A percentile compares a stretch with the other conserved stretches of the same genome.
Evolutionary conservation across 2,888 invertebrate genomes (phyloP).

Genomic region (Cremastinae sp.): DNA sequence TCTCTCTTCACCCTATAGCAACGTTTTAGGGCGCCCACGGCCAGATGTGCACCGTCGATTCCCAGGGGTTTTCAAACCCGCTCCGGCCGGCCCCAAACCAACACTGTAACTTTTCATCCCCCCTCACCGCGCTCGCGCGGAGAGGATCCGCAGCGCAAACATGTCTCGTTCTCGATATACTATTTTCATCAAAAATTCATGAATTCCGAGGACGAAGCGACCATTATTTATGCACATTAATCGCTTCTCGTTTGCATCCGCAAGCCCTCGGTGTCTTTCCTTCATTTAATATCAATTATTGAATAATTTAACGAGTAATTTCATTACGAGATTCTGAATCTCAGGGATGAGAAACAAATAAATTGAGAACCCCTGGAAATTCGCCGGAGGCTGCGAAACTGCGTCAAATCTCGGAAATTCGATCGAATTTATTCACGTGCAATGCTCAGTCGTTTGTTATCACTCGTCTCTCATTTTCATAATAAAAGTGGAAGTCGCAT

Average conservation of each 20-base stretch:
- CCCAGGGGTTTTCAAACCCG: constrained; percentile 69
- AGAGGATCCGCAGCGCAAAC: too few relatives aligned
- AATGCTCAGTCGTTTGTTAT: too few relatives aligned
- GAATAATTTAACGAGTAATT: constrained; percentile 15
- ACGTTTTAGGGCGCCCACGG: constrained; percentile 71
- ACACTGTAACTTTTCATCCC: constrained; percentile 3
- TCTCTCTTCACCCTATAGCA: constrained; percentile 54
- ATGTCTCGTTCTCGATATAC: neutral
- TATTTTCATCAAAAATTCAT: constrained; percentile 52
- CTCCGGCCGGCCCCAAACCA: constrained; percentile 21
- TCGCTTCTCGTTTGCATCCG: constrained; percentile 37
- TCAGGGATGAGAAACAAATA: neutral
- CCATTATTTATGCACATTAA: constrained; percentile 42
- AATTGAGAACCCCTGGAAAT: constrained; percentile 1
- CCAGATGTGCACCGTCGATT: constrained; percentile 76
- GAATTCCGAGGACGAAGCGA: constrained; percentile 36
- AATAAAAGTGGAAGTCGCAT: neutral
- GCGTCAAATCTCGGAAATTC: too few relatives aligned
- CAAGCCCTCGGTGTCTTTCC: neutral
- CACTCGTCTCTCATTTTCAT: too few relatives aligned
- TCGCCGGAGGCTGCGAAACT: too few relatives aligned
- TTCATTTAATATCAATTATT: constrained; percentile 54
- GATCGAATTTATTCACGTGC: too few relatives aligned
- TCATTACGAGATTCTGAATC: neutral
- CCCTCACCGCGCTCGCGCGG: neutral